Conservation (phyloP, 2,113 vertebrate species). For the Numida meleagris region DNA sequence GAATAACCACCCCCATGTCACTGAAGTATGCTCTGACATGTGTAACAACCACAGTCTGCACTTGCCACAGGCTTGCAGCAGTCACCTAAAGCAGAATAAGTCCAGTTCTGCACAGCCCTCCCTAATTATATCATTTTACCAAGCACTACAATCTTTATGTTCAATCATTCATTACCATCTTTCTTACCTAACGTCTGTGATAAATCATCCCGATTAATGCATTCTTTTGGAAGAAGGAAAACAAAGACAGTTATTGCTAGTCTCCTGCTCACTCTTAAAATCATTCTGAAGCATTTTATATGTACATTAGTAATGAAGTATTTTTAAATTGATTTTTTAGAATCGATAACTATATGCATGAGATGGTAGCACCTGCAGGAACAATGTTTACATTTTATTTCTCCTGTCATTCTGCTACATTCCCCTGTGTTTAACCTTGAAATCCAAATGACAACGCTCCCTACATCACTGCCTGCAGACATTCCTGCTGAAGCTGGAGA, state of each 20-base stretch:
- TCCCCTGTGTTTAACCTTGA: conserved; percentile 68
- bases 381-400: not conserved
- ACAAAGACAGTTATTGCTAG: not conserved
- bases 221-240: not conserved
- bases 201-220: not conserved
- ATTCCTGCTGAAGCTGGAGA: conserved; percentile 15
- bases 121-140: not conserved
- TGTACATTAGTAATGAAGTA: not conserved
- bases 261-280: not conserved
- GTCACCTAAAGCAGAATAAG: not conserved
- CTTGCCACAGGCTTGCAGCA: not conserved
- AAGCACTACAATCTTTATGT: not conserved
- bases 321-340: not conserved
- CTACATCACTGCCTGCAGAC: conserved; percentile 58
- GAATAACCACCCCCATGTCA: not conserved
- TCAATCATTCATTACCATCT: not conserved
- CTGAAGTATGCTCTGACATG: not conserved
- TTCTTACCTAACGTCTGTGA: not conserved
- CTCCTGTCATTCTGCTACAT: conserved; percentile 8
- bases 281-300: not conserved
- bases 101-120: not conserved
- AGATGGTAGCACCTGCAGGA: not conserved
- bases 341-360: not conserved
- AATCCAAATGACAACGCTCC: conserved; percentile 22
- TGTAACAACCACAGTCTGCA: not conserved